Evolutionary conservation across 2,888 invertebrate genomes (phyloP).

Genomic region (Mellilla xanthometata): DNA sequence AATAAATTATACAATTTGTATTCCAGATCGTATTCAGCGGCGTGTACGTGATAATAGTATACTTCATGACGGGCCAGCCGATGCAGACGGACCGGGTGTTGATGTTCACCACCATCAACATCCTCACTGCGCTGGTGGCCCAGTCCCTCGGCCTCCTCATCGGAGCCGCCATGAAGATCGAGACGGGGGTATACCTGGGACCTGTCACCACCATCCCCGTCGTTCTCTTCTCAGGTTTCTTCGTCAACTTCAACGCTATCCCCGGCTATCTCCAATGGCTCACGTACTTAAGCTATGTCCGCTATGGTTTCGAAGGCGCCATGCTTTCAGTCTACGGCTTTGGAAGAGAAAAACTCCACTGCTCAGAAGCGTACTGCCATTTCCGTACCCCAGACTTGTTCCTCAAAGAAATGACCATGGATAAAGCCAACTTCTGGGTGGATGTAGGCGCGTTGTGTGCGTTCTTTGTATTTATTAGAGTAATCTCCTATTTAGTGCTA

Average conservation of each 20-base stretch:
- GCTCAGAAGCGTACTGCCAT: slow-evolving; percentile 92
- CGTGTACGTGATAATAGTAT: slow-evolving; percentile 94
- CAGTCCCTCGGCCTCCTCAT: slow-evolving; percentile 96
- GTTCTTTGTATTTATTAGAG: slow-evolving; percentile 90
- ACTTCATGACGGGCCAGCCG: slow-evolving; percentile 98
- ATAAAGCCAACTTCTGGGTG: slow-evolving; percentile 89
- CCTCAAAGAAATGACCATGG: slow-evolving; percentile 93
- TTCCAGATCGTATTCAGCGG: slow-evolving; percentile 92
- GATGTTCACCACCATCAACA: slow-evolving; percentile 88
- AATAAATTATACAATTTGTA: no score
- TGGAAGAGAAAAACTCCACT: slow-evolving; percentile 90
- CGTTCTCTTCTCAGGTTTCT: slow-evolving; percentile 96
- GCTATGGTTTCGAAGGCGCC: slow-evolving; percentile 95
- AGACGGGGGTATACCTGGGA: slow-evolving; percentile 89
- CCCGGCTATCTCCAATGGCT: slow-evolving; percentile 95
- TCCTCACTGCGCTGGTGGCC: slow-evolving; percentile 94
- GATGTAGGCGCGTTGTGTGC: slow-evolving; percentile 92
- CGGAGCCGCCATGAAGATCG: slow-evolving; percentile 95
- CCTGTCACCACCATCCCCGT: slow-evolving; percentile 96
- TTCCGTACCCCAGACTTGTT: slow-evolving; percentile 91
- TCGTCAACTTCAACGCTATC: slow-evolving; percentile 95
- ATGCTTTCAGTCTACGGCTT: slow-evolving; percentile 96
- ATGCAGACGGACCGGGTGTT: slow-evolving; percentile 91
- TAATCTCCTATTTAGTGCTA: slow-evolving; percentile 91
- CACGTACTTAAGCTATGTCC: slow-evolving; percentile 93